Base-by-base conservation (phyloP, 2,113 vertebrate species). In the Callithrix jacchus region DNA sequence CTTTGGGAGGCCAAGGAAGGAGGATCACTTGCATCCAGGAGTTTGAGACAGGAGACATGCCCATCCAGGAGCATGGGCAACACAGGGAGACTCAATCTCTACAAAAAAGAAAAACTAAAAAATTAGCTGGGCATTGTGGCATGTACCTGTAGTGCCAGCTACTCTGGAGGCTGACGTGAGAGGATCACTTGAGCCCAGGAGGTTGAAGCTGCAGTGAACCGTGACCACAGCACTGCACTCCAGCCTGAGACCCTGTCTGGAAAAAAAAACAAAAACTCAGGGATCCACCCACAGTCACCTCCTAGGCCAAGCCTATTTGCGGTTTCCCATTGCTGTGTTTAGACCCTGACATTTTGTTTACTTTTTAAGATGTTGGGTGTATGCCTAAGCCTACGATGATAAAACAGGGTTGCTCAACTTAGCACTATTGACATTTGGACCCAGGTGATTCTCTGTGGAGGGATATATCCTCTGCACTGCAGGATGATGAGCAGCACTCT, bases 401-500 rank as follows among this genome's bases (percentile, higher is more conserved):
- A 35, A 32, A 35, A 16, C 35, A 61, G 64, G 25, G 8, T 71
- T 87, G 47, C 74, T 71, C 84, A 81, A 37, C 23, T 49, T 76
- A 47, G 49, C 40, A 4, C 23, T 70, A 16, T 0, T 35, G 8
- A 61, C 64, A 12, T 21, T n/a, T 21, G 37, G 32, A 35, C 21
- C 25, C 25, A 10, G 42, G 35, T 27, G 27, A 76, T 54, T 21
- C 27, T n/a, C 11, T 54, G 12, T 1, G 66, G 32, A 56, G 45
- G 49, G 49, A 18, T 52, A 27, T 10, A 4, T 9, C 47, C 47
- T 45, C 45, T 6, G 14, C 14, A 9, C 8, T 30, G 18, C 5
- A 14, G 1, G 27, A 10, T 9, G 45, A 4, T 1, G 21, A n/a
- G 30, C 47, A 6, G 1, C 10, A 10, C 45, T 35, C 35, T 3